Percentiles rank a stretch among this genome's conserved stretches.
Conservation (phyloP, 2,113 vertebrate species). For the Nipponia nippon region DNA sequence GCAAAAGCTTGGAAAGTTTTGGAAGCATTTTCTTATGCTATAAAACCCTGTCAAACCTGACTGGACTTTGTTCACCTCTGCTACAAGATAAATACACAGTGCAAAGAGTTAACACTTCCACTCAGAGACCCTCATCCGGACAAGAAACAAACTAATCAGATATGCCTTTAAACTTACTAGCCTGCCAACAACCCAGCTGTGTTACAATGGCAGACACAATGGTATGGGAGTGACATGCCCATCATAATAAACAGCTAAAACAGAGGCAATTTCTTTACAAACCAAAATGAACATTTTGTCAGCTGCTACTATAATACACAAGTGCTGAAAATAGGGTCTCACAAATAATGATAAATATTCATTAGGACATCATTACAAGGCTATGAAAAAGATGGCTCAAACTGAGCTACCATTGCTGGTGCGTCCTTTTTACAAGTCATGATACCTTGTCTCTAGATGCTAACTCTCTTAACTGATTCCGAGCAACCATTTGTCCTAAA, state of each 20-base stretch:
- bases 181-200: slow-evolving; percentile 40
- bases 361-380: slow-evolving; percentile 8
- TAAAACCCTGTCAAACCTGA: not conserved
- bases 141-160: not conserved
- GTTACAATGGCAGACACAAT: slow-evolving; percentile 17
- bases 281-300: slow-evolving; percentile 53
- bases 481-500: not conserved
- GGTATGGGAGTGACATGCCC: slow-evolving; percentile 4
- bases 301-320: slow-evolving; percentile 40
- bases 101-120: not conserved
- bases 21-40: not conserved
- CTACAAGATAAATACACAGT: not conserved
- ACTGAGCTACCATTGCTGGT: not conserved
- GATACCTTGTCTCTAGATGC: not conserved
- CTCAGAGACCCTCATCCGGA: not conserved
- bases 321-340: slow-evolving; percentile 45
- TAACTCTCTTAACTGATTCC: not conserved
- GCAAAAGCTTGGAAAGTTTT: not conserved
- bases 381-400: not conserved
- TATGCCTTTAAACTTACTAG: not conserved
- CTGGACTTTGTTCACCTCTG: not conserved
- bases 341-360: slow-evolving; percentile 67
- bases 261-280: slow-evolving; percentile 40
- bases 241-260: slow-evolving; percentile 40
- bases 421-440: not conserved